Base-by-base conservation (phyloP, 37 sponge, comb jelly and placozoan species). In the Agelas oroides region DNA sequence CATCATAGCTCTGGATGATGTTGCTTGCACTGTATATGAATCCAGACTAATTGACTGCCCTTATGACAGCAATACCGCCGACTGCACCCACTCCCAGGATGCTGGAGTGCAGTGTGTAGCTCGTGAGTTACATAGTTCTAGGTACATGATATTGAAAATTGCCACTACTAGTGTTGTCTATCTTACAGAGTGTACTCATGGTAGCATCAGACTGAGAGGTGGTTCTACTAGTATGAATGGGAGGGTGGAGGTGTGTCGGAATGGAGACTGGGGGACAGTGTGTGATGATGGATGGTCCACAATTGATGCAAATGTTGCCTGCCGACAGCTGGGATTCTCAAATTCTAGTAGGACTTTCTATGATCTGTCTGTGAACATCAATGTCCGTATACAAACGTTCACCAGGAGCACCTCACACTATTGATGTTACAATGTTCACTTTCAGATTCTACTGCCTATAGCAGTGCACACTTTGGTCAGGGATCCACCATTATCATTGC, bases 221-320 rank as follows among this genome's bases (percentile, higher is more conserved):
- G 36, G 81, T 46, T 12, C 46, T 25, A 23, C 81, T 14, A 27
- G 30, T 32, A 46, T 24, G 35, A 28, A 79, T 14, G 81, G 81
- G 23, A 46, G 81, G 37, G 81, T 79, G 41, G 81, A 79, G 74
- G 46, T 46, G 46, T 46, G 46, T 46, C 46, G 3, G 46, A 46
- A 46, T 46, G 46, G 46, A 46, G 46, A 46, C 46, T 46, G 46
- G 46, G 46, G 46, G 46, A 46, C 46, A 12, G 46, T 46, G 46
- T 46, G 46, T 46, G 46, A 46, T 46, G 46, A 46, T 14, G 19
- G 27, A 11, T 76, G 76, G 76, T 23, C 53, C 11, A 15, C 59
- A 30, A n/a, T 15, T 76, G 59, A 55, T 76, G 76, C 58, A 56
- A 25, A 54, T 20, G 76, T 76, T 11, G 59, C 36, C 19, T 76